Conservation (phyloP, 2,888 invertebrate genomes). For the Yponomeuta sedellus region DNA sequence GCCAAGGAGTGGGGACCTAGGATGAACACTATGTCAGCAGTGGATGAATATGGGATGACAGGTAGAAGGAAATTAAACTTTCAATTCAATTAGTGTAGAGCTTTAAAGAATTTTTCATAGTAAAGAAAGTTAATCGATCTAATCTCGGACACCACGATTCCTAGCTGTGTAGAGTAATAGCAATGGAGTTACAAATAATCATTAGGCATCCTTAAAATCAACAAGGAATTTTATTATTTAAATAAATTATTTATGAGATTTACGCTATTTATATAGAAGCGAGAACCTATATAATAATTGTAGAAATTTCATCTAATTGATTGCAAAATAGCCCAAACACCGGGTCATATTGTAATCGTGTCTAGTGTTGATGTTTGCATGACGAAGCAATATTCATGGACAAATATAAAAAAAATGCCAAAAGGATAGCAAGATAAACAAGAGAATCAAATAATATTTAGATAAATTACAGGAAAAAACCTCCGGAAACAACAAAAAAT, state of each 20-base stretch:
- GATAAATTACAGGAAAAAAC: background rate
- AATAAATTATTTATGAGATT: background rate
- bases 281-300: background rate
- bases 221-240: background rate
- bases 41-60: too few species aligned
- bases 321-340: background rate
- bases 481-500: background rate
- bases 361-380: background rate
- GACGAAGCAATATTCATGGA: conserved; percentile 7
- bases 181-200: background rate
- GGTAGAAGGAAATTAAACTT: too few species aligned
- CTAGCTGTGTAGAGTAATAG: background rate
- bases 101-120: too few species aligned
- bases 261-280: background rate
- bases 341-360: background rate
- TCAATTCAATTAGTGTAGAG: too few species aligned
- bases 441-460: background rate
- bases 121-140: too few species aligned
- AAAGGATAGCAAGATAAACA: background rate
- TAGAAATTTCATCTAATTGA: background rate
- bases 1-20: too few species aligned
- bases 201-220: background rate
- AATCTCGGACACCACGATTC: too few species aligned
- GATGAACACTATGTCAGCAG: too few species aligned
- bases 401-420: background rate